Percentiles rank a stretch among this genome's conserved stretches.
These are phyloP conservation scores for Papilio helenus DNA, from an alignment of 1,140 invertebrate genomes.

Conservation along the genomic window DNA sequence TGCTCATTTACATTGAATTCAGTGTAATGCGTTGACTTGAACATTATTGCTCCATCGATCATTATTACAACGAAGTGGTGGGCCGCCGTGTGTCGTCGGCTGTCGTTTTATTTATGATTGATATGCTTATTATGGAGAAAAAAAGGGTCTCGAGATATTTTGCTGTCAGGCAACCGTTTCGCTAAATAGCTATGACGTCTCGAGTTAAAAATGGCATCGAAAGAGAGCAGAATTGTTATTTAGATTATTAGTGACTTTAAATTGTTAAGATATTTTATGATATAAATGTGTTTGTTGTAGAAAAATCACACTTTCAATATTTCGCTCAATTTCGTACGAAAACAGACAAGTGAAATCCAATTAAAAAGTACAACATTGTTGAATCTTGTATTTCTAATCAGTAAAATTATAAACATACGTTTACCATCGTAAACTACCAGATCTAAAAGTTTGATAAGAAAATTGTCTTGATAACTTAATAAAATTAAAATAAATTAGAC, in stretches of 20 bases:
- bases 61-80: slow-evolving; percentile 29
- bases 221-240: neutral
- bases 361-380: too few relatives aligned
- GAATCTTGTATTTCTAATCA: too few relatives aligned
- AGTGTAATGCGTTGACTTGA: slow-evolving; percentile 25
- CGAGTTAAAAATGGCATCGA: too few relatives aligned
- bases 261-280: too few relatives aligned
- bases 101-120: slow-evolving; percentile 35
- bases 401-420: too few relatives aligned
- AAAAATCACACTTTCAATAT: too few relatives aligned
- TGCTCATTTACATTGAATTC: neutral
- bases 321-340: too few relatives aligned
- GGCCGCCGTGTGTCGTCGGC: slow-evolving; percentile 7
- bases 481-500: neutral
- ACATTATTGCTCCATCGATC: slow-evolving; percentile 37
- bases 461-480: slow-evolving; percentile 46
- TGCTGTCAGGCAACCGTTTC: neutral
- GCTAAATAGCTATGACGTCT: neutral
- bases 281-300: too few relatives aligned
- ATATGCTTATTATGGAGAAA: slow-evolving; percentile 28
- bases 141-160: slow-evolving; percentile 20
- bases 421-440: neutral
- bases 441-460: slow-evolving; percentile 9
- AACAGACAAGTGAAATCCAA: too few relatives aligned
- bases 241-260: neutral